Conservation (phyloP, 2,888 invertebrate species). For the Pantelozetes paolii region DNA sequence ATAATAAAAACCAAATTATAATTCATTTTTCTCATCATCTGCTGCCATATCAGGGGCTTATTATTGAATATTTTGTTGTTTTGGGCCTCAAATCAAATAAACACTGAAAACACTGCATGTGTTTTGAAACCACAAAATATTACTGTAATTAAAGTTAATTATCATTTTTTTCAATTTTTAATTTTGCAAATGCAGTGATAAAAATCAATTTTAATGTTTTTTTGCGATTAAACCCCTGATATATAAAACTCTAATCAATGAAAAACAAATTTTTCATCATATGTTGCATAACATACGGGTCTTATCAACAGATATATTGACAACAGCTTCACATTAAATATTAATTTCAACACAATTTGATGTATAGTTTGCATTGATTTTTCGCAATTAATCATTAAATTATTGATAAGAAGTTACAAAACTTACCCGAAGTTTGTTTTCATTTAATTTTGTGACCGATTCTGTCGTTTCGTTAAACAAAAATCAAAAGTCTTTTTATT, state of each 20-base stretch:
- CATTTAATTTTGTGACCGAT: neutral
- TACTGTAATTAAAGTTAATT: neutral
- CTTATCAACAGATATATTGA: neutral
- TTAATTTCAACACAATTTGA: no score
- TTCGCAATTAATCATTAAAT: no score
- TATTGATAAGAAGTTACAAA: no score
- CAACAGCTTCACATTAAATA: no score
- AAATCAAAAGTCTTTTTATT: neutral
- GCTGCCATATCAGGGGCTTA: slow-evolving; percentile 1
- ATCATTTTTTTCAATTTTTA: neutral
- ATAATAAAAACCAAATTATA: neutral
- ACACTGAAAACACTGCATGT: neutral
- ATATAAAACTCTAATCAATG: neutral
- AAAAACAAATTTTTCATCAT: neutral
- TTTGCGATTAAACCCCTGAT: neutral
- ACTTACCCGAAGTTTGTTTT: no score
- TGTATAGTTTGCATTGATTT: no score
- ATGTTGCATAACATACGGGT: neutral
- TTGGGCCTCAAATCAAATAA: neutral
- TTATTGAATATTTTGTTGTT: slow-evolving; percentile 6
- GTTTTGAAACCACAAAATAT: neutral
- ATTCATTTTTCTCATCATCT: neutral
- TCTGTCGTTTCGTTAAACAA: neutral
- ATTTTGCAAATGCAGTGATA: neutral
- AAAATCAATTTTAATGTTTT: neutral